Evolutionary conservation across 2,888 invertebrate genomes (phyloP).

Genomic region (Drosophila barbarae): DNA sequence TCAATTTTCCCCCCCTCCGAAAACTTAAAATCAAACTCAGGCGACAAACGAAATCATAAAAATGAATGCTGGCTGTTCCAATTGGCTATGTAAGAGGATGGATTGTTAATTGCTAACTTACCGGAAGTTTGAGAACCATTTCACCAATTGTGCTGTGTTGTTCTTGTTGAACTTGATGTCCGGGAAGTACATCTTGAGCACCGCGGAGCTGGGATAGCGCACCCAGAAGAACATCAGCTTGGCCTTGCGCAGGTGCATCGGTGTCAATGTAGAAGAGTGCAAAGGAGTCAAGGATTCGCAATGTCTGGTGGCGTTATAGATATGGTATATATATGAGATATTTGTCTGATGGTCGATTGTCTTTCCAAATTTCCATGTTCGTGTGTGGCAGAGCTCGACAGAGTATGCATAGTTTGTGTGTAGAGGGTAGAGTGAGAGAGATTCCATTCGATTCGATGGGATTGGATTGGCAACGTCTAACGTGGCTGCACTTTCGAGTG

Average conservation of each 20-base stretch:
- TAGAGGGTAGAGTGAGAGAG: not conserved
- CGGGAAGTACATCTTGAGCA: constrained; percentile 99
- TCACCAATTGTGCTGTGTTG: constrained; percentile 99
- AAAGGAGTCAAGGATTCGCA: constrained; percentile 89
- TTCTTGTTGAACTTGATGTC: constrained; percentile 99
- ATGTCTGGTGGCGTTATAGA: constrained; percentile 64
- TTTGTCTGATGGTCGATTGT: constrained; percentile 45
- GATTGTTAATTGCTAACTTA: constrained; percentile 81
- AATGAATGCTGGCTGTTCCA: constrained; percentile 71
- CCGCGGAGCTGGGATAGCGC: constrained; percentile 98
- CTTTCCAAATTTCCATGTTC: constrained; percentile 55
- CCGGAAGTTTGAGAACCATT: constrained; percentile 99
- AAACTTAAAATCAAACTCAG: constrained; percentile 23
- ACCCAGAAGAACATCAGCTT: constrained; percentile 99
- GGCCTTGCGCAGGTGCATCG: constrained; percentile 99
- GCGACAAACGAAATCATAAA: constrained; percentile 58
- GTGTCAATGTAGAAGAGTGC: constrained; percentile 97
- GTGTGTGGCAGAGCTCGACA: constrained; percentile 35
- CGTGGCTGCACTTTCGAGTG: constrained; percentile 66
- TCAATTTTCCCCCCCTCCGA: constrained; percentile 28
- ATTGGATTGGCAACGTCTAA: constrained; percentile 47
- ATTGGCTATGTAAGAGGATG: constrained; percentile 2
- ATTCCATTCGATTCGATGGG: constrained; percentile 11
- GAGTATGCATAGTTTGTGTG: constrained; percentile 4
- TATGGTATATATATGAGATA: constrained; percentile 27